Evolutionary conservation across 2,888 invertebrate genomes (phyloP), one percentile per base, ranked within the genome.

Genomic region (Pycnomerus fuliginosus): DNA sequence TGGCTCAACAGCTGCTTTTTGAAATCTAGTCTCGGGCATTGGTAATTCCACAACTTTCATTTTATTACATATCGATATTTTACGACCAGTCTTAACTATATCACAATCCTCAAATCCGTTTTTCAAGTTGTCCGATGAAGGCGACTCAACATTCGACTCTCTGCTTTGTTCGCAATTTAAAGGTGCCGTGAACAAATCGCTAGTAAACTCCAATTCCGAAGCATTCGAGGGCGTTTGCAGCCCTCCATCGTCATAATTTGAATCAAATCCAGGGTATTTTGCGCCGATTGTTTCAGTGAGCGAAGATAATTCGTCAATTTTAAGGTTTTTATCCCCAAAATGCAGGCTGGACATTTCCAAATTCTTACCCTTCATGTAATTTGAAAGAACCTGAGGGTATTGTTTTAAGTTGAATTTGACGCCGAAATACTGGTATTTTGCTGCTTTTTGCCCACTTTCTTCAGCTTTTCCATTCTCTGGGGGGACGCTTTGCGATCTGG

Each of bases 151-250:
- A 7, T 44, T 43, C 25, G 53, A 51, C 35, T 59, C 58, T 33
- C 49, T 60, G 13, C 56, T 60, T 24, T 56, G 53, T 33, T 55
- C 48, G 1, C 33, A 23, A 30, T 50, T 48, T n/a, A 51, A 12
- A 14, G 47, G 42, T 11, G 49, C 51, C 15, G 54, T 46, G 15
- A 58, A 57, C 45, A 76, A 70, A 49, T 78, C 78, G 47, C 68
- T 68, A 2, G 69, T 70, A 50, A 75, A 78, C 56, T 79, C 79
- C 70, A 87, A 77, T 62, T 87, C 87, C 0, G 87, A 85, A 17
- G 87, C 87, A 66, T 87, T 87, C 0, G 86, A 86, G 0, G 87
- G 87, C 0, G 87, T 87, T 63, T 87, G 86, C 25, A 87, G 71
- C 50, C 79, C 74, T 16, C 80, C 80, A 5, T 52, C 49, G 68